Conservation (phyloP, 2,888 invertebrate genomes). For the Ochropacha duplaris region DNA sequence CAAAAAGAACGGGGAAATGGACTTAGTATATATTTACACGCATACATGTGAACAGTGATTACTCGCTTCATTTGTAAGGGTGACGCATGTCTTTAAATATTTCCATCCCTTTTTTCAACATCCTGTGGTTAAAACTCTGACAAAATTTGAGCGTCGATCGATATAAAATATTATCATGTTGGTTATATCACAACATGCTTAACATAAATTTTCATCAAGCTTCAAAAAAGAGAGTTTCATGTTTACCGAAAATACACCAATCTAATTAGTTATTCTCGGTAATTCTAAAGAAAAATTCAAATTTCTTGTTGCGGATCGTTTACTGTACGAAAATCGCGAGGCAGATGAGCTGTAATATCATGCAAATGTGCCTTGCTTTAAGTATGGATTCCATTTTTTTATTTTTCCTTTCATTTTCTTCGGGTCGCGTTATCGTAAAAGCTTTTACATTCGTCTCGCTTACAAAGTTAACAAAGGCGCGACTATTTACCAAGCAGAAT, state of each 20-base stretch:
- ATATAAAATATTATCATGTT: background rate
- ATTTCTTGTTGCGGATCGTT: constrained; percentile 61
- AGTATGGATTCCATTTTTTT: constrained; percentile 57
- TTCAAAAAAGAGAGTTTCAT: background rate
- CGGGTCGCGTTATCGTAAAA: constrained; percentile 59
- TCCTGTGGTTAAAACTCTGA: background rate
- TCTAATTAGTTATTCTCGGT: constrained; percentile 53
- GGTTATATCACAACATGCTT: constrained; percentile 1
- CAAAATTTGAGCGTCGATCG: background rate
- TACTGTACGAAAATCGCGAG: constrained; percentile 53
- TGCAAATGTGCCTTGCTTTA: constrained; percentile 67
- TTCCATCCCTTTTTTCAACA: background rate
- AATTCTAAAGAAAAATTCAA: constrained; percentile 53
- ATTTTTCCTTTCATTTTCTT: constrained; percentile 64
- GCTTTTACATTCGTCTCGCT: constrained; percentile 68
- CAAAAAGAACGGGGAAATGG: constrained; percentile 57
- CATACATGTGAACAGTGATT: constrained; percentile 52
- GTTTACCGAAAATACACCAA: constrained; percentile 7
- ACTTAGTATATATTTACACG: constrained; percentile 36
- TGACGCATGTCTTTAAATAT: constrained; percentile 13
- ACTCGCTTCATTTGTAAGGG: constrained; percentile 68
- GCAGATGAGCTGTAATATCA: constrained; percentile 71
- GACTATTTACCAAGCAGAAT: constrained; percentile 55
- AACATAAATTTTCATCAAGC: background rate
- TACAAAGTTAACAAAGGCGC: constrained; percentile 67